These are phyloP conservation scores for Cosmia pyralina DNA, from an alignment of 2,888 invertebrate genomes.

Conservation along the genomic window DNA sequence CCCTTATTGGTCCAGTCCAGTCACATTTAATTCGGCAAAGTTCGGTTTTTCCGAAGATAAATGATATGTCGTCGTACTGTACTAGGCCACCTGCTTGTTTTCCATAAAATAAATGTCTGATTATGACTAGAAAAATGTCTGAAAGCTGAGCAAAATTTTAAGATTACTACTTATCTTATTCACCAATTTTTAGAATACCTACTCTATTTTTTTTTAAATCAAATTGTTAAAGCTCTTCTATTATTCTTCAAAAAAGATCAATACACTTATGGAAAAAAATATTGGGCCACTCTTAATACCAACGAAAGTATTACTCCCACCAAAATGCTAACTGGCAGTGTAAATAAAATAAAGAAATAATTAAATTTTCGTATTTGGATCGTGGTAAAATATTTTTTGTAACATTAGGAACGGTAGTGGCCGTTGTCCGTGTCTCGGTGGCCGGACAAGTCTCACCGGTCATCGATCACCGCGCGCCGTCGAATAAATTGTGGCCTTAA, in stretches of 20 bases:
- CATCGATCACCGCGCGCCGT: conserved; percentile 87
- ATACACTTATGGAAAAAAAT: background rate
- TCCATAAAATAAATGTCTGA: background rate
- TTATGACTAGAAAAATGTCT: background rate
- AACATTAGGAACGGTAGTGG: conserved; percentile 82
- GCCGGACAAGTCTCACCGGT: conserved; percentile 79
- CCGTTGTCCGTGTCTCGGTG: conserved; percentile 78
- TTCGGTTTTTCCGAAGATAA: too few relatives aligned
- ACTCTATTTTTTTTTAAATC: background rate
- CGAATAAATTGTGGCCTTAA: conserved; percentile 82
- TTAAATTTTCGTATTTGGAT: conserved; percentile 76
- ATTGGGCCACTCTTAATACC: background rate
- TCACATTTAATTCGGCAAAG: too few relatives aligned
- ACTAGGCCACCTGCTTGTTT: background rate
- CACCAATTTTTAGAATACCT: background rate
- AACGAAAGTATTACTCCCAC: conserved; percentile 4
- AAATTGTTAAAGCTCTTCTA: background rate
- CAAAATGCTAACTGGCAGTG: conserved; percentile 24
- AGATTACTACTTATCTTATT: background rate
- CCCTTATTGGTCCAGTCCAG: too few relatives aligned
- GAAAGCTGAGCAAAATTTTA: background rate
- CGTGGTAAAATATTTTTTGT: conserved; percentile 75
- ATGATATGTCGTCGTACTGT: too few relatives aligned
- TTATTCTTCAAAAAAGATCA: background rate
- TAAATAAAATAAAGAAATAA: conserved; percentile 66